phyloP scores from a whole-genome alignment of 1,140 invertebrate genomes.

The Cotesia vestalis region DNA sequence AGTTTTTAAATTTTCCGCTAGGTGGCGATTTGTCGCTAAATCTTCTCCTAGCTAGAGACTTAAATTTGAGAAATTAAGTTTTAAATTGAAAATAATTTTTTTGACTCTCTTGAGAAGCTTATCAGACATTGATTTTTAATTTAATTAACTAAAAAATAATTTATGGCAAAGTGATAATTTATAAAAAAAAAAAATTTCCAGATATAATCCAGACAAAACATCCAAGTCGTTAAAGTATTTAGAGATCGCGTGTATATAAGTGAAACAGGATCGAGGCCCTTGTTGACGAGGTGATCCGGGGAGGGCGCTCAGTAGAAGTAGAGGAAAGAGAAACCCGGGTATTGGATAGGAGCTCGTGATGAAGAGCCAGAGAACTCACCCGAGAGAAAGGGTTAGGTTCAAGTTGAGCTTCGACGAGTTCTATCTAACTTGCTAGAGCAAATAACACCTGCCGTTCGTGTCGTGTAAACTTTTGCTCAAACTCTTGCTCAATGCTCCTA shows the following conservation, averaged over 20 bases:
- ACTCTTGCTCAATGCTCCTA: conserved; percentile 24
- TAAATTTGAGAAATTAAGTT: too few relatives aligned
- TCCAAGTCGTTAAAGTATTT: conserved; percentile 32
- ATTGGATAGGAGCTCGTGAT: not conserved
- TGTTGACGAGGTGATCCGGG: not conserved
- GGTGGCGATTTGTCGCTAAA: too few relatives aligned
- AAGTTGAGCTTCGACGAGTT: conserved; percentile 33
- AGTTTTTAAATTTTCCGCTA: too few relatives aligned
- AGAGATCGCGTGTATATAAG: conserved; percentile 28
- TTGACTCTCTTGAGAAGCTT: too few relatives aligned
- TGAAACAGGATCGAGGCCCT: not conserved
- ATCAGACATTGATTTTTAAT: too few relatives aligned
- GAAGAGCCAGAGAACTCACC: not conserved
- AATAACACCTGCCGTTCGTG: conserved; percentile 40
- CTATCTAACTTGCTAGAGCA: conserved; percentile 40
- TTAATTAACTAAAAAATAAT: not conserved
- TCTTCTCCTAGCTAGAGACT: too few relatives aligned
- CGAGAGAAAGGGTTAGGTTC: conserved; percentile 17
- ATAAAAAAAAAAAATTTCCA: conserved; percentile 23
- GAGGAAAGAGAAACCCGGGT: conserved; percentile 2
- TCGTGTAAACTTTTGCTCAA: conserved; percentile 40
- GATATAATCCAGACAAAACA: conserved; percentile 31
- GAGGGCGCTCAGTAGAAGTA: not conserved
- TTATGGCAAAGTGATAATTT: conserved; percentile 6
- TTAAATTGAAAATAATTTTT: too few relatives aligned